Percentiles rank a stretch among this genome's conserved stretches.
These are phyloP conservation scores for Tragopan temminckii DNA, from an alignment of 2,797 vertebrate species.

Conservation along the genomic window DNA sequence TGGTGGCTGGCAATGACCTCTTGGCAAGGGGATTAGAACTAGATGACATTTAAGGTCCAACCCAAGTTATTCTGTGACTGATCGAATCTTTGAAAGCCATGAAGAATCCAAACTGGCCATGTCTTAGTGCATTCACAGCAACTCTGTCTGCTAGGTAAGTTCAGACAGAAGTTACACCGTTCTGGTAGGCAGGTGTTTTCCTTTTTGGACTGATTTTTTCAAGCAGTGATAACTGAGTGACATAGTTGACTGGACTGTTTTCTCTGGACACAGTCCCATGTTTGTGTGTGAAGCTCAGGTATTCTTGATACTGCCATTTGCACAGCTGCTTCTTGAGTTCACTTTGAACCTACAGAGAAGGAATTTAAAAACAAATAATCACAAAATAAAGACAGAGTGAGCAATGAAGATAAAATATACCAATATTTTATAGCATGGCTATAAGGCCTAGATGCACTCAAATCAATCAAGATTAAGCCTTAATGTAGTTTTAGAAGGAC, in stretches of 20 bases:
- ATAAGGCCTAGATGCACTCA: neutral
- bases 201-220: conserved; percentile 77
- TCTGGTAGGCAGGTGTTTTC: conserved; percentile 52
- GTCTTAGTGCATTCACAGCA: neutral
- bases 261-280: conserved; percentile 73
- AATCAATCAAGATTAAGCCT: neutral
- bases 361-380: neutral
- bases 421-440: neutral
- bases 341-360: conserved; percentile 83
- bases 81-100: neutral
- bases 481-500: neutral
- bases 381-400: neutral
- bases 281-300: conserved; percentile 81
- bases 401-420: neutral
- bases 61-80: too few relatives aligned
- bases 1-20: too few relatives aligned
- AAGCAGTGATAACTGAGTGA: conserved; percentile 83
- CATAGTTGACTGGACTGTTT: conserved; percentile 74
- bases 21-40: too few relatives aligned
- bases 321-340: conserved; percentile 87
- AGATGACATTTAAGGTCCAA: too few relatives aligned
- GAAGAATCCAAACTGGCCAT: accelerated
- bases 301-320: conserved; percentile 83
- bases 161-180: conserved; percentile 84
- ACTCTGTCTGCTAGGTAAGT: neutral